Evolutionary conservation across 2,797 vertebrate species (phyloP), one percentile per base, ranked within the genome.

Genomic region (Channa striata): DNA sequence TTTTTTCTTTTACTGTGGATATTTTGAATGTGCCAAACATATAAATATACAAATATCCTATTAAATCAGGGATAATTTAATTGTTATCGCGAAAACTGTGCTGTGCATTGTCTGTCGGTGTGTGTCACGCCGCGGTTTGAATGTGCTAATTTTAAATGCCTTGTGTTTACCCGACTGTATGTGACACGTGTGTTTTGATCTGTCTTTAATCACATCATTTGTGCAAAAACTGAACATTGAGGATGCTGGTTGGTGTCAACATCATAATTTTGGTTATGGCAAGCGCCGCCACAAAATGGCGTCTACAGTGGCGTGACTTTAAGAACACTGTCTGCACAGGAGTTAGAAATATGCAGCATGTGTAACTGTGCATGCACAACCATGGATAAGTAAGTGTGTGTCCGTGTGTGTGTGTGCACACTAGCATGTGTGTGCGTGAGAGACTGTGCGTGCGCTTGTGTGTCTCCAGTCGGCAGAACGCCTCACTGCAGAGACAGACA

Each of bases 261-360:
- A 19, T 82, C 61, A 21, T 73, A 25, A 83, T 85, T 75, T 82
- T 51, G 74, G 75, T 72, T 39, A 44, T 67, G 76, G 74, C 23
- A 57, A 77, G 72, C 80, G 53, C 21, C n/a, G 57, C 62, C 83
- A 85, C 89, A 91, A 93, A 93, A 93, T 91, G 92, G 90, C 89
- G 80, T 66, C 81, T 54, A 33, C 5, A 71, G 77, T 82, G 79
- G 84, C 65, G 68, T 80, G 86, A 76, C 75, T 87, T 77, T 58
- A 54, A 51, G 56, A 72, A 33, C 50, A 34, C 62, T 65, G 64
- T 19, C 88, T 81, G 84, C 88, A 88, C 68, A 91, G 90, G 86
- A 88, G 90, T 84, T 64, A 83, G 72, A 74, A 61, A 77, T 49
- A 46, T 37, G 69, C 77, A 72, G 85, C 58, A 34, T 54, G 84